A percentile compares a stretch with the other conserved stretches of the same genome.
These are phyloP conservation scores for Heliconius himera DNA, from an alignment of 1,140 invertebrate species.

Conservation along the genomic window DNA sequence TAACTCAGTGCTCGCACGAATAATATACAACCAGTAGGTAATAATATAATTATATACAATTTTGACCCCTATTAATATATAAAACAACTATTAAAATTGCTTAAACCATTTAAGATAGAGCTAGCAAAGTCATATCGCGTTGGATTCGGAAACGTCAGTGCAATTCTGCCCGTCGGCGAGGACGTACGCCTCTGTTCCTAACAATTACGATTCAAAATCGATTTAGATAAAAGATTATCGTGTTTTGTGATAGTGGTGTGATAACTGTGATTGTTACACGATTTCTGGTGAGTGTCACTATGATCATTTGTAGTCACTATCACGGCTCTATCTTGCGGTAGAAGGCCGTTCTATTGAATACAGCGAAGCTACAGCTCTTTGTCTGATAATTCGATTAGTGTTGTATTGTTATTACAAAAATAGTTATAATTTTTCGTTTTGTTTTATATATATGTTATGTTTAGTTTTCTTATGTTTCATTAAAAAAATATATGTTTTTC, in stretches of 20 bases:
- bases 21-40: slow-evolving; percentile 1
- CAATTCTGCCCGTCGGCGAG: slow-evolving; percentile 4
- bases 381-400: slow-evolving; percentile 18
- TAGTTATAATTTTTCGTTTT: neutral
- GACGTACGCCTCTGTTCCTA: slow-evolving; percentile 19
- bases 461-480: neutral
- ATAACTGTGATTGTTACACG: slow-evolving; percentile 29
- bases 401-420: neutral
- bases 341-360: slow-evolving; percentile 36
- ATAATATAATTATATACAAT: slow-evolving; percentile 3
- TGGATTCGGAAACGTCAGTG: slow-evolving; percentile 29
- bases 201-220: slow-evolving; percentile 26
- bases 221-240: slow-evolving; percentile 23
- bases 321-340: slow-evolving; percentile 18
- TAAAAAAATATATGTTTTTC: neutral
- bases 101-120: slow-evolving; percentile 7
- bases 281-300: slow-evolving; percentile 27
- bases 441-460: neutral
- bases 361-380: slow-evolving; percentile 20
- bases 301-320: slow-evolving; percentile 10
- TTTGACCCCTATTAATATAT: neutral
- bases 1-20: slow-evolving; percentile 30
- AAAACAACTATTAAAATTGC: neutral
- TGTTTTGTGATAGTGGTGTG: slow-evolving; percentile 33
- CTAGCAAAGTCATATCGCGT: slow-evolving; percentile 8